Evolutionary conservation across 2,113 vertebrate genomes (phyloP).

Genomic region (Micromys minutus): DNA sequence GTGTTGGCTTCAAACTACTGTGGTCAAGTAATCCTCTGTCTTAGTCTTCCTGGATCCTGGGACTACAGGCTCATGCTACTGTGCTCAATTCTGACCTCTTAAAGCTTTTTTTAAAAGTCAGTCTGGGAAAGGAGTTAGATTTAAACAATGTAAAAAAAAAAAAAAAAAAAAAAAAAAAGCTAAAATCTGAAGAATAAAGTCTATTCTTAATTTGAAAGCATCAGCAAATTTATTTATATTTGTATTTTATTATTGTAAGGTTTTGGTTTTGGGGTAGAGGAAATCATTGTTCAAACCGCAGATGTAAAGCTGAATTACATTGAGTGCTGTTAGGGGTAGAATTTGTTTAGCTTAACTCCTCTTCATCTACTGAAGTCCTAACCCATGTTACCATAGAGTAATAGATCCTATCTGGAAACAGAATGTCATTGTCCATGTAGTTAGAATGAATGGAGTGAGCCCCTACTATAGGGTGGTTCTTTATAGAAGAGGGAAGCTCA

Average conservation of each 20-base stretch:
- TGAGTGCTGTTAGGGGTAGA: not conserved
- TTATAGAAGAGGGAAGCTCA: not conserved
- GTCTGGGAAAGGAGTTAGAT: constrained; percentile 1
- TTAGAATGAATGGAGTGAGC: not conserved
- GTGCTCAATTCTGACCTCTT: not conserved
- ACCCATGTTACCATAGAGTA: not conserved
- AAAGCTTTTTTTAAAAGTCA: not conserved
- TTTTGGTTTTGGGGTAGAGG: not conserved
- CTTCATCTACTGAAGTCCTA: not conserved
- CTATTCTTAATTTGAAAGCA: constrained; percentile 39
- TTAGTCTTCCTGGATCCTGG: not conserved
- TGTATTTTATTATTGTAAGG: not conserved
- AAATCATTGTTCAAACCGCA: not conserved
- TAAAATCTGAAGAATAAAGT: constrained; percentile 13
- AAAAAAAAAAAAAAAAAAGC: constrained; percentile 1
- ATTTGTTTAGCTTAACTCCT: not conserved
- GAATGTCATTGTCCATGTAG: not conserved
- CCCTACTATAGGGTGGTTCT: not conserved
- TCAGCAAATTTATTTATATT: not conserved
- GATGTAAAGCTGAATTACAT: constrained; percentile 24
- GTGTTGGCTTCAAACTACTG: not conserved
- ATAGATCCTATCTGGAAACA: constrained; percentile 19
- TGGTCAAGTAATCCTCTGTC: not conserved
- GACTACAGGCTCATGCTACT: not conserved
- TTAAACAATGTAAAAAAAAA: constrained; percentile 17